Conservation (phyloP, 2,797 vertebrate species). For the Hypotaenidia okinawae region DNA sequence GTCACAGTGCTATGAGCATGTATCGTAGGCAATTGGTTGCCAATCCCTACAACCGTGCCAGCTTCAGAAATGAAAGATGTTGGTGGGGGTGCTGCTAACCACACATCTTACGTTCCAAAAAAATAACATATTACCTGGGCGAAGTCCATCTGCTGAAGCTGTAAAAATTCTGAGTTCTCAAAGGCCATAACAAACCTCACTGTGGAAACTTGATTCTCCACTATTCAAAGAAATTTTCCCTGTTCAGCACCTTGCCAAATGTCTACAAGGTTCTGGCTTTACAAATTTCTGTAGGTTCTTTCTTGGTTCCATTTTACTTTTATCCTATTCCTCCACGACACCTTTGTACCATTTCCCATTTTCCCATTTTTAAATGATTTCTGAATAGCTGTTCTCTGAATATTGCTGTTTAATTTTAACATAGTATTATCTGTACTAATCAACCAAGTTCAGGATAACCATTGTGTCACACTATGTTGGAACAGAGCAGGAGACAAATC, state of each 20-base stretch:
- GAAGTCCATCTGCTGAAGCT: conserved; percentile 71
- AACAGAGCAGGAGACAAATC: background rate
- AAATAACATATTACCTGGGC: conserved; percentile 70
- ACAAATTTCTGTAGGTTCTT: background rate
- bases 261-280: conserved; percentile 35
- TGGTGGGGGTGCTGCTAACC: conserved; percentile 67
- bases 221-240: conserved; percentile 59
- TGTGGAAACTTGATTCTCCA: conserved; percentile 62
- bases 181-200: conserved; percentile 61
- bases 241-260: conserved; percentile 49
- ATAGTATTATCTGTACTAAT: background rate
- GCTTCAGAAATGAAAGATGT: conserved; percentile 61
- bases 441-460: background rate
- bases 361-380: background rate
- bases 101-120: conserved; percentile 55
- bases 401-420: background rate
- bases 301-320: conserved; percentile 21
- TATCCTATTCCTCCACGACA: background rate
- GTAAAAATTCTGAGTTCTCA: conserved; percentile 63
- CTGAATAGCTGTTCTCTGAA: background rate
- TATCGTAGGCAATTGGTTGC: conserved; percentile 31
- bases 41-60: conserved; percentile 47
- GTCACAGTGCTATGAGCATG: conserved; percentile 39
- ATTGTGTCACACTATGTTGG: background rate
- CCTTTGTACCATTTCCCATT: background rate